Percentiles rank a stretch among this genome's conserved stretches.
Conservation (phyloP, 2,113 vertebrate species). For the Tamias sibiricus region DNA sequence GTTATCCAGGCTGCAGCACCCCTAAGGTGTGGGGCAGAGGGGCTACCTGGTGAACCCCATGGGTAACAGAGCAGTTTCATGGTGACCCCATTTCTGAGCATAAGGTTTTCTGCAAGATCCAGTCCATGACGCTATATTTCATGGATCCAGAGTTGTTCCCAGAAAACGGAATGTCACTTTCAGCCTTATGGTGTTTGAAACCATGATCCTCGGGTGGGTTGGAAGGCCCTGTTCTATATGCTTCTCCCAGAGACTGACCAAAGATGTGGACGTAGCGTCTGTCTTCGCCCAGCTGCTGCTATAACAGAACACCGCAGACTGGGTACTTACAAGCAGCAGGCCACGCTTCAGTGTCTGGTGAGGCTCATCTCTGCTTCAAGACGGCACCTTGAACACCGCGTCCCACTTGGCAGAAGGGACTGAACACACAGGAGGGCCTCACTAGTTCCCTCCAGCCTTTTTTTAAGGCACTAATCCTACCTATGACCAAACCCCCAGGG, state of each 20-base stretch:
- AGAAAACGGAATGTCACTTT: neutral
- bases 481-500: no score
- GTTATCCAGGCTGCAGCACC: rapidly evolving
- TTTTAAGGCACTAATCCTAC: neutral
- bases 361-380: neutral
- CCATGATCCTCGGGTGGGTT: rapidly evolving
- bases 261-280: rapidly evolving
- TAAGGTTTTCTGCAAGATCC: rapidly evolving
- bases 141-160: neutral
- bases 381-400: neutral
- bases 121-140: rapidly evolving
- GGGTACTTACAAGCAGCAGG: neutral
- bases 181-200: neutral
- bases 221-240: rapidly evolving
- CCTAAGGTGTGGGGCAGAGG: rapidly evolving
- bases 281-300: neutral
- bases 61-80: rapidly evolving
- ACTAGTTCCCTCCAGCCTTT: neutral
- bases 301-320: neutral
- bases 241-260: neutral
- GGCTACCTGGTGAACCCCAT: rapidly evolving
- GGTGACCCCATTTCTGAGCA: neutral
- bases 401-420: neutral
- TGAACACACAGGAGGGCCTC: neutral
- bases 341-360: neutral